Percentiles rank a stretch among this genome's conserved stretches.
Evolutionary conservation across 2,797 vertebrate genomes (phyloP).

Genomic region (Iguana delicatissima): DNA sequence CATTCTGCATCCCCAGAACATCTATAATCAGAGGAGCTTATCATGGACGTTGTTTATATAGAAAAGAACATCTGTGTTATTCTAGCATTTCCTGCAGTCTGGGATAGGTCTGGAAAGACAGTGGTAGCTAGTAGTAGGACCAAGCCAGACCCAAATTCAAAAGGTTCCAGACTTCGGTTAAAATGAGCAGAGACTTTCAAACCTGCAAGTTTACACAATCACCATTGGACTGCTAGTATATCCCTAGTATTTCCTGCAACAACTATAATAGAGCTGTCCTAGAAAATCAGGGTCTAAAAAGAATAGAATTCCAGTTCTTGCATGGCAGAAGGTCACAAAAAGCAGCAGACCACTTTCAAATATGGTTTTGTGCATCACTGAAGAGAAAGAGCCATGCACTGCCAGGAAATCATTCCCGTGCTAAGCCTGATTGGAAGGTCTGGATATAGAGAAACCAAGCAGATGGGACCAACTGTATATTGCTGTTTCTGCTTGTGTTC

Average conservation of each 20-base stretch:
- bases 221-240: background rate
- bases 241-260: background rate
- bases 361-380: conserved; percentile 26
- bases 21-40: background rate
- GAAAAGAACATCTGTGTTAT: background rate
- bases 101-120: background rate
- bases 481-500: background rate
- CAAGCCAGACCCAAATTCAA: background rate
- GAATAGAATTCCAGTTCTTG: background rate
- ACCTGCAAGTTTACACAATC: background rate
- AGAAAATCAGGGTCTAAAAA: background rate
- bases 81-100: background rate
- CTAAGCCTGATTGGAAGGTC: conserved; percentile 8
- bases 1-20: background rate
- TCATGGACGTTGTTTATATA: background rate
- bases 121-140: background rate
- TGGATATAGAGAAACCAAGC: conserved; percentile 18
- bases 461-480: background rate
- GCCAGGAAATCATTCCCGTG: conserved; percentile 32
- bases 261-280: background rate
- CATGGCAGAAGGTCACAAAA: conserved; percentile 17
- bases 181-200: background rate
- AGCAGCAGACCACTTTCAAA: background rate
- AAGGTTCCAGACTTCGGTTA: background rate
- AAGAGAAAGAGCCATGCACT: conserved; percentile 22